These are phyloP conservation scores for Calameuta pallipes DNA, from an alignment of 2,888 invertebrate genomes.

Conservation along the genomic window DNA sequence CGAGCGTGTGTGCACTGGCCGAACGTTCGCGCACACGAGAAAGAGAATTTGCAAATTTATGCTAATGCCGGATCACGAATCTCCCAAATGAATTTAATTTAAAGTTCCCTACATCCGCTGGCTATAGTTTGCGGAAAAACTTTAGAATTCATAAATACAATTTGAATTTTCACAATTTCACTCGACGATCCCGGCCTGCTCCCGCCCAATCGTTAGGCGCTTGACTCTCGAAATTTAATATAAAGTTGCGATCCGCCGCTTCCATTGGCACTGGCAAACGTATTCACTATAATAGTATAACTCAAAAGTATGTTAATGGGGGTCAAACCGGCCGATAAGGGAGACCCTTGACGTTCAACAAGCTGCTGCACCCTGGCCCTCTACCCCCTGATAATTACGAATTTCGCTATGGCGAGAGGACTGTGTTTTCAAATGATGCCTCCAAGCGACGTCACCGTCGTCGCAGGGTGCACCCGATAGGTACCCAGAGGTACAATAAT, in stretches of 20 bases:
- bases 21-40: too few species aligned
- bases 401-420: not conserved
- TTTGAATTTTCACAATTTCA: conserved; percentile 44
- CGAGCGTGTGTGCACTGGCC: not conserved
- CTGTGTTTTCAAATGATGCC: too few species aligned
- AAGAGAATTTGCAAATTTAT: conserved; percentile 55
- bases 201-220: conserved; percentile 34
- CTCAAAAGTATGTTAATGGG: conserved; percentile 26
- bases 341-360: conserved; percentile 13
- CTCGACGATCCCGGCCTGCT: conserved; percentile 18
- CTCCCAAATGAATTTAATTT: conserved; percentile 59
- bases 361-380: not conserved
- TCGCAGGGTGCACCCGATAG: too few species aligned
- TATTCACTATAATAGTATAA: conserved; percentile 2
- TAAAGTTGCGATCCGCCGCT: conserved; percentile 26
- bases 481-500: too few species aligned
- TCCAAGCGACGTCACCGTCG: too few species aligned
- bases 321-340: conserved; percentile 7
- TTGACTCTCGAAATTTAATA: conserved; percentile 35
- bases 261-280: too few species aligned
- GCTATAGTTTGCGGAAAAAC: conserved; percentile 46
- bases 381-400: not conserved
- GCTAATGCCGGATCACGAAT: conserved; percentile 57
- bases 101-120: conserved; percentile 49
- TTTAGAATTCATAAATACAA: conserved; percentile 56